Base-by-base conservation (phyloP, 1,140 invertebrate genomes). In the Drosophila chauvacae region DNA sequence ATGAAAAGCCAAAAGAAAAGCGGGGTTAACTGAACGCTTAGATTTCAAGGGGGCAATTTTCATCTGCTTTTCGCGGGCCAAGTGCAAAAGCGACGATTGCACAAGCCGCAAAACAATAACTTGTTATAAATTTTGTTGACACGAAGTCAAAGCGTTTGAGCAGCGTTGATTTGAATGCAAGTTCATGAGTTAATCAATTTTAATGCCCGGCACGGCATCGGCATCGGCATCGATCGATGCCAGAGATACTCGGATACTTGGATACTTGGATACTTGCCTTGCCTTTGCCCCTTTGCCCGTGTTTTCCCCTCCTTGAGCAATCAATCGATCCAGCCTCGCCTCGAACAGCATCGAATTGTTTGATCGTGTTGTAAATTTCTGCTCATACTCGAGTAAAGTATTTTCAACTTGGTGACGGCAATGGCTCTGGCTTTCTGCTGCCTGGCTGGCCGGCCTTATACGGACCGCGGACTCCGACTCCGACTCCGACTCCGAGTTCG, bases 111-210 rank as follows among this genome's bases (percentile, higher is more conserved):
- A 63, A 56, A 35, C 56, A 60, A 85, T 72, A 85, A 78, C 64
- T 85, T 81, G 77, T 81, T 86, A 78, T 81, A 81, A 85, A 86
- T 86, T 87, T 82, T 75, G 71, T 85, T 87, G 83, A 86, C 83
- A 86, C 83, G 79, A 86, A 81, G 78, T 86, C 83, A 82, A 86
- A 86, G 76, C 83, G 79, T 76, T 85, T 87, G 45, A 68, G 77
- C 57, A 86, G 81, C 82, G 74, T 78, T 81, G 78, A 81, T 86
- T 86, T 86, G 83, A 87, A 82, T 87, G 82, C 82, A 80, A 76
- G 83, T 87, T 86, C 83, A 86, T 87, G 83, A 86, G 83, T 87
- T 87, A 87, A 86, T 86, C 83, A 87, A 86, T 80, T 86, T 86
- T 73, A 84, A 83, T 83, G 80, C 61, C 80, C 61, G 73, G 42